Base-by-base conservation (phyloP, 2,888 invertebrate genomes). In the Prosopocoilus inquinatus region DNA sequence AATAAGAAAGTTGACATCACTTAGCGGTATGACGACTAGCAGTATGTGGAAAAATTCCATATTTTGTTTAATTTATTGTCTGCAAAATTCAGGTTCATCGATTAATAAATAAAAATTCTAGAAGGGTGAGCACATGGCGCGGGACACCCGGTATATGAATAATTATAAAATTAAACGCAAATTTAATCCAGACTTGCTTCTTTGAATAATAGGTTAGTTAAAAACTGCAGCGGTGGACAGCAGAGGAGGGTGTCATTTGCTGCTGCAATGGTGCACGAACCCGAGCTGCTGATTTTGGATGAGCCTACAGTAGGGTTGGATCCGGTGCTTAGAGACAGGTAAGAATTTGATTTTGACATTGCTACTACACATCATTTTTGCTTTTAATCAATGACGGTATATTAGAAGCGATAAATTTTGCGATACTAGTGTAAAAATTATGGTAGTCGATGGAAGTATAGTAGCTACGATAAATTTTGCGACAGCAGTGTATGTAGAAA, bases 291-390 rank as follows among this genome's bases (percentile, higher is more conserved):
- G 28, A 94, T 96, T 57, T 77, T 96, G 67, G 96, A 96, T 70
- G 96, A 96, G 72, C 95, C 95, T 0, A 96, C 95, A 0, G 95
- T 94, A n/a, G 96, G 95, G 0, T 81, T 96, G 55, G 96, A 96
- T 79, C 95, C 95, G 1, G 83, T 95, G 60, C 78, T 96, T 50
- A 82, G 93, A 74, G 89, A 91, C 75, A 86, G 86, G 91, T 89
- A 74, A 78, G 16, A 36, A 41, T 33, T 35, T 36, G 3, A 47
- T 33, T 12, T 28, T 47, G 33, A 12, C 9, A n/a, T 8, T 8
- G 11, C 12, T 44, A 1, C 20, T 20, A 4, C 4, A 20, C 4
- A 20, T 3, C 7, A 28, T 28, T 28, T 28, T 28, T 28, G 20
- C n/a, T n/a, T n/a, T n/a, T n/a, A n/a, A n/a, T n/a, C 3, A 9